Evolutionary conservation across 2,888 invertebrate genomes (phyloP), one percentile per base, ranked within the genome.

Genomic region (Zaprionus bogoriensis): DNA sequence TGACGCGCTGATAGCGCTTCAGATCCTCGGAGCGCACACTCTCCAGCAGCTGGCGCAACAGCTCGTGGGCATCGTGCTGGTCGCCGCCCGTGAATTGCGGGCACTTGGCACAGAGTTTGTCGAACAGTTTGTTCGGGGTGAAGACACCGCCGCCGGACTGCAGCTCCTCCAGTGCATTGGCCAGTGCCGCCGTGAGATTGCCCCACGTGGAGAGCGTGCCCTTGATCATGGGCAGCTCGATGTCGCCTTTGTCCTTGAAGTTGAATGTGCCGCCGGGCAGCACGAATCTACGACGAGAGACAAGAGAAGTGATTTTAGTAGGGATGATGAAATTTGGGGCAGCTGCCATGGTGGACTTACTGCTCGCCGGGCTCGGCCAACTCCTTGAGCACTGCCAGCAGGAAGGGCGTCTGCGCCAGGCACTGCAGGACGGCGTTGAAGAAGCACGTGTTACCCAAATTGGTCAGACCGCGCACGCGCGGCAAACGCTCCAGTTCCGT

Each of bases 391-490:
- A 95, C 93, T 87, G 93, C 92, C 42, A 95, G 90, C 71, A 96
- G 91, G 89, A 94, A 96, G 1, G 96, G 96, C 3, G 97, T 97
- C 90, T 96, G 96, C 2, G 96, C 95, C 80, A 98, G 92, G 89
- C 97, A 97, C 92, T 99, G 99, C 92, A 99, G 93, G 6, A 98
- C 98, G 22, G 98, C 97, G 92, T 99, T 99, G 90, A 99, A 98
- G 91, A 98, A 99, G 89, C 99, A 99, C 0, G 99, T 99, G 90
- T 99, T 99, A 46, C 99, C 98, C 88, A 98, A 92, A 92, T 99
- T 99, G 48, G 93, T 93, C 38, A 99, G 92, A 0, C 99, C 99
- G 92, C 97, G 92, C 0, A 94, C 94, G 36, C 94, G 91, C 0
- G 93, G 93, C 63, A 93, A 75, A 0, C 70, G 69, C 1, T 88